These are phyloP conservation scores for Dasypogon diadema DNA, from an alignment of 2,888 invertebrate genomes.

Conservation along the genomic window DNA sequence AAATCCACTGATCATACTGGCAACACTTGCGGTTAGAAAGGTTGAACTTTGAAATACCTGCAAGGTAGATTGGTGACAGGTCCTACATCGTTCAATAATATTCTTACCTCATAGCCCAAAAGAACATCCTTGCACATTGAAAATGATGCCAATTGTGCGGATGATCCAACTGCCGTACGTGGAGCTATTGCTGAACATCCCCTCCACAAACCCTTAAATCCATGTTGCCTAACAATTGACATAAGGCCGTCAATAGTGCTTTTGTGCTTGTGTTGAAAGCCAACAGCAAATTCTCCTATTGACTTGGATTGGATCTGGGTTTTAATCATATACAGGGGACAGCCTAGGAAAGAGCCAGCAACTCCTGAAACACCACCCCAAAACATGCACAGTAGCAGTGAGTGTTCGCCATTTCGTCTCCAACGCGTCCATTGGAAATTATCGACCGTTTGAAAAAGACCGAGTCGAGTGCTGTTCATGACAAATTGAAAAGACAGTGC, in stretches of 20 bases:
- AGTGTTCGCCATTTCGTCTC: conserved; percentile 50
- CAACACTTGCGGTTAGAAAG: conserved; percentile 73
- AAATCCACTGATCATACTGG: conserved; percentile 83
- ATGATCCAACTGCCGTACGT: conserved; percentile 84
- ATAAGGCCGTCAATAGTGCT: conserved; percentile 71
- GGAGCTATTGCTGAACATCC: conserved; percentile 81
- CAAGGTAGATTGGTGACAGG: not conserved
- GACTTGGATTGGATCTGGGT: conserved; percentile 83
- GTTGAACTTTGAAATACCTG: conserved; percentile 67
- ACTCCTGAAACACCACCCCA: conserved; percentile 73
- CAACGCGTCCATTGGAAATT: conserved; percentile 71
- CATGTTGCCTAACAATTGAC: conserved; percentile 71
- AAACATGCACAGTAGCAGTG: conserved; percentile 58
- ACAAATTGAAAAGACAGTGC: conserved; percentile 85
- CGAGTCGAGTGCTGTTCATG: conserved; percentile 70
- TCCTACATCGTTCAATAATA: not conserved
- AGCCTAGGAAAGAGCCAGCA: conserved; percentile 77
- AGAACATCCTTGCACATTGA: conserved; percentile 73
- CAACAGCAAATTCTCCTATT: conserved; percentile 80
- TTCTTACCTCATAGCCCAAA: conserved; percentile 59
- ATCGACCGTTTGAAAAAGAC: conserved; percentile 75
- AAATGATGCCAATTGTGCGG: conserved; percentile 86
- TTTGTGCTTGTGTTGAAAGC: conserved; percentile 81
- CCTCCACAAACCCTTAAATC: conserved; percentile 79
- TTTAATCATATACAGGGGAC: conserved; percentile 85